Conservation (phyloP, 1,140 invertebrate genomes). For the Harpegnathos saltator region DNA sequence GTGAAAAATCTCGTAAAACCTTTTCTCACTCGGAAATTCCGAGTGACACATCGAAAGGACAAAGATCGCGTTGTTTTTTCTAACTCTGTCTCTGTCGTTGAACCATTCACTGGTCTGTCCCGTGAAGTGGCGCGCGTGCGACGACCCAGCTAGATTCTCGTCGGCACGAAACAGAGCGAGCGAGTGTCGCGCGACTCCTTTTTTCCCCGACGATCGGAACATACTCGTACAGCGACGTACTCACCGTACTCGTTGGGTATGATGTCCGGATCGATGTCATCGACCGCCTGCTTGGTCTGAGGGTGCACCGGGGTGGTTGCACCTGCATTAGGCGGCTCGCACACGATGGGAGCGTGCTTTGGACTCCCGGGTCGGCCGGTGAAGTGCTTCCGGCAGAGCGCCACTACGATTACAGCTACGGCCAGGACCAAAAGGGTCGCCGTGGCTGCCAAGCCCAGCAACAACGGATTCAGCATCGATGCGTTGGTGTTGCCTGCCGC, state of each 20-base stretch:
- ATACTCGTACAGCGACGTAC: constrained; percentile 66
- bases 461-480: constrained; percentile 89
- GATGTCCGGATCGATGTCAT: constrained; percentile 92
- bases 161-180: constrained; percentile 9
- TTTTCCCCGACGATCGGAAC: constrained; percentile 58
- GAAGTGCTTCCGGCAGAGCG: constrained; percentile 89
- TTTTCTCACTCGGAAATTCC: no score
- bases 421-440: constrained; percentile 90
- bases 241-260: constrained; percentile 94
- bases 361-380: constrained; percentile 86
- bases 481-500: constrained; percentile 78
- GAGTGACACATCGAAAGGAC: background rate
- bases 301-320: constrained; percentile 83
- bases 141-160: constrained; percentile 8
- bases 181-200: constrained; percentile 30
- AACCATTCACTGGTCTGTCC: background rate
- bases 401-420: constrained; percentile 90
- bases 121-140: constrained; percentile 13
- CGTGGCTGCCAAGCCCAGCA: constrained; percentile 90
- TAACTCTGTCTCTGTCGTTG: background rate
- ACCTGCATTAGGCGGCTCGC: constrained; percentile 86
- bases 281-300: constrained; percentile 81
- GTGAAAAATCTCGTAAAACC: background rate
- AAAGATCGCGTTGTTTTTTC: background rate
- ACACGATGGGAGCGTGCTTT: constrained; percentile 88